These are phyloP conservation scores for Ceratosolen solmsi DNA, from an alignment of 1,140 invertebrate genomes.

Conservation along the genomic window DNA sequence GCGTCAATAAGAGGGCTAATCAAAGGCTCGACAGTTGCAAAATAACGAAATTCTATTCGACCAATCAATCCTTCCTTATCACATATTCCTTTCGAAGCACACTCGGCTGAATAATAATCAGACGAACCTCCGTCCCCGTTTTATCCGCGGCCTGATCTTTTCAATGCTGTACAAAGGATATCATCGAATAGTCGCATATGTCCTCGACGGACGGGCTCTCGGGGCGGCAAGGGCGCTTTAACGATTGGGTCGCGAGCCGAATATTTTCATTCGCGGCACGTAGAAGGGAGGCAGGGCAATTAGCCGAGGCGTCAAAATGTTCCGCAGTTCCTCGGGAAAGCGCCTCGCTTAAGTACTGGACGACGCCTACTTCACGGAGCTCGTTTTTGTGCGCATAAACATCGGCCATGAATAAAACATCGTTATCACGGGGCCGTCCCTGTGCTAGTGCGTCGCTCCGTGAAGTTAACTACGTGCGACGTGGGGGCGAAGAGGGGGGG, in stretches of 20 bases:
- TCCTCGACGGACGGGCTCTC: too few relatives aligned
- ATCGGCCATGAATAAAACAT: slow-evolving; percentile 69
- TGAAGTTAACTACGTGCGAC: slow-evolving; percentile 15
- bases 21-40: too few relatives aligned
- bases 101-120: neutral
- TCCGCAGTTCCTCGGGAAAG: slow-evolving; percentile 64
- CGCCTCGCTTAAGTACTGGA: slow-evolving; percentile 62
- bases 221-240: neutral
- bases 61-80: too few relatives aligned
- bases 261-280: slow-evolving; percentile 57
- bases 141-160: neutral
- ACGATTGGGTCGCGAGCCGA: slow-evolving; percentile 17
- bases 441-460: neutral
- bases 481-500: too few relatives aligned
- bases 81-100: neutral
- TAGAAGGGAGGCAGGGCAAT: slow-evolving; percentile 57
- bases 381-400: slow-evolving; percentile 58
- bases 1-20: too few relatives aligned
- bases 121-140: neutral
- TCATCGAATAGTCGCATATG: neutral
- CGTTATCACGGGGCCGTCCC: neutral
- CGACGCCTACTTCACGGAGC: neutral
- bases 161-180: neutral
- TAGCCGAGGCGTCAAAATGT: slow-evolving; percentile 68
- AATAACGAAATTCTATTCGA: too few relatives aligned